Evolutionary conservation across 1,140 invertebrate genomes (phyloP).

Genomic region (Sipha flava): DNA sequence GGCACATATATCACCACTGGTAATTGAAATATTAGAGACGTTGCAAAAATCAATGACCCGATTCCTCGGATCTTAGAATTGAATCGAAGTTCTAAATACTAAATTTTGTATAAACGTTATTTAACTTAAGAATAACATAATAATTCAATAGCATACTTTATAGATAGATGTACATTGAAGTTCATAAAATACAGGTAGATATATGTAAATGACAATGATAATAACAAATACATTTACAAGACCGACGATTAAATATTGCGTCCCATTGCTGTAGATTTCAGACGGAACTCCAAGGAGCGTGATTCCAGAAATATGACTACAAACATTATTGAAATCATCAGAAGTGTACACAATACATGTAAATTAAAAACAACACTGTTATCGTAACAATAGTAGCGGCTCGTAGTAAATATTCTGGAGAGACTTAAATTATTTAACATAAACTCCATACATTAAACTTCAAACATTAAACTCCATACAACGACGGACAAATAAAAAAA

Average conservation of each 20-base stretch:
- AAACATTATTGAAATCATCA: too few species aligned
- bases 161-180: conserved; percentile 74
- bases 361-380: too few species aligned
- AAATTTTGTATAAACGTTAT: neutral
- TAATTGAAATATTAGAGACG: conserved; percentile 40
- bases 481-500: too few species aligned
- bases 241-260: conserved; percentile 62
- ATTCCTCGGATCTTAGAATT: neutral
- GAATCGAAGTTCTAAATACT: conserved; percentile 9
- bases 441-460: too few species aligned
- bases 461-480: too few species aligned
- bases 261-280: conserved; percentile 83
- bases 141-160: conserved; percentile 61
- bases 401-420: too few species aligned
- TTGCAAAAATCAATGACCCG: neutral
- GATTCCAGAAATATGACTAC: conserved; percentile 82
- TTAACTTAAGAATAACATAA: too few species aligned
- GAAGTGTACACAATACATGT: too few species aligned
- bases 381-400: too few species aligned
- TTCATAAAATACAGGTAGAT: conserved; percentile 79
- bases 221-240: conserved; percentile 62
- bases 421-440: too few species aligned
- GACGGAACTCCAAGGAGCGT: conserved; percentile 79
- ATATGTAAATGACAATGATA: conserved; percentile 60
- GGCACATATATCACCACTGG: conserved; percentile 44